Evolutionary conservation across 2,888 invertebrate genomes (phyloP).

Genomic region (Hydraecia micacea): DNA sequence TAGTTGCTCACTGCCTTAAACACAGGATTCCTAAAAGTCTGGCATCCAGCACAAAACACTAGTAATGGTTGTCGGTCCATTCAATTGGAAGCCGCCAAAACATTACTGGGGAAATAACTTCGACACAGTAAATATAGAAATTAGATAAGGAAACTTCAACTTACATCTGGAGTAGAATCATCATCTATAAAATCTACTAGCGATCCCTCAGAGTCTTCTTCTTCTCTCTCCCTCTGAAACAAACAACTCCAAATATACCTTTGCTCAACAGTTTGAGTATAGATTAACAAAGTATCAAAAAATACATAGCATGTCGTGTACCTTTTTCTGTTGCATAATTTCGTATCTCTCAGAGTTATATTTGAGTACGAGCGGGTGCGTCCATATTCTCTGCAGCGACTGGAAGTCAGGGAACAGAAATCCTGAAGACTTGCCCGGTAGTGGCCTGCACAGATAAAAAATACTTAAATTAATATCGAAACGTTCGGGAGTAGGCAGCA

Average conservation of each 20-base stretch:
- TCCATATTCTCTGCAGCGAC: conserved; percentile 95
- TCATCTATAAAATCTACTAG: conserved; percentile 94
- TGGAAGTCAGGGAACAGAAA: conserved; percentile 93
- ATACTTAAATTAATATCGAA: background rate
- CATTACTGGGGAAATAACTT: background rate
- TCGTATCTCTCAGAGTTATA: conserved; percentile 91
- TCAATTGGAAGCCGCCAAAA: background rate
- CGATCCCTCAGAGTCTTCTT: conserved; percentile 93
- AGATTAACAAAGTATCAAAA: background rate
- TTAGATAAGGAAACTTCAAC: conserved; percentile 33
- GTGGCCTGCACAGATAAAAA: conserved; percentile 76
- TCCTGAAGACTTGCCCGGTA: conserved; percentile 89
- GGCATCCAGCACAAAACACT: background rate
- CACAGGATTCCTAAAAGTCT: no score
- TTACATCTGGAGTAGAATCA: conserved; percentile 87
- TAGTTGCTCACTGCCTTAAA: background rate
- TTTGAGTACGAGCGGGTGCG: conserved; percentile 94
- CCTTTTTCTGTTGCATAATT: conserved; percentile 90
- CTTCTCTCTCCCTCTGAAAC: conserved; percentile 87
- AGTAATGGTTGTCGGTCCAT: background rate
- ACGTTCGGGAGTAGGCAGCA: background rate
- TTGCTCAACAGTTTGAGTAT: background rate
- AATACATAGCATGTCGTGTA: conserved; percentile 56
- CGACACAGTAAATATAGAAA: background rate
- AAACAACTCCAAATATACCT: background rate